phyloP scores from a whole-genome alignment of 2,888 invertebrate genomes.

The Eristalis intricaria region DNA sequence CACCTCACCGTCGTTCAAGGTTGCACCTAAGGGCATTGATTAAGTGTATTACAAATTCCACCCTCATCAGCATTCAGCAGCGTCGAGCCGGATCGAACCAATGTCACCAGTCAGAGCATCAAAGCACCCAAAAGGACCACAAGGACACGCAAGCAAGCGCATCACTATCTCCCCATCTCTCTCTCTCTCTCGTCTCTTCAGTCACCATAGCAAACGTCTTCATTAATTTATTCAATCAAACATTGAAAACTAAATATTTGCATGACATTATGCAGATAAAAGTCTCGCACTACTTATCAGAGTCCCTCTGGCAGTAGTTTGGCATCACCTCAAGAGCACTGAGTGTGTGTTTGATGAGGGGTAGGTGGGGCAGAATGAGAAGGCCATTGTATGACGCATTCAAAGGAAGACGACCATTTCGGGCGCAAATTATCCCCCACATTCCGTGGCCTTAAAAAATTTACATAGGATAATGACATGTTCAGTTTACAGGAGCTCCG shows the following conservation, averaged over 20 bases:
- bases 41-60: neutral
- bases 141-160: neutral
- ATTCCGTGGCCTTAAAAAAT: slow-evolving; percentile 34
- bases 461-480: slow-evolving; percentile 55
- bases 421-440: neutral
- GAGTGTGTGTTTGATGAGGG: neutral
- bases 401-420: neutral
- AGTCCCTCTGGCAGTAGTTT: too few relatives aligned
- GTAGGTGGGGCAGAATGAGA: neutral
- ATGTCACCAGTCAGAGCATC: neutral
- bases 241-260: slow-evolving; percentile 8
- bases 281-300: neutral
- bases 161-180: neutral
- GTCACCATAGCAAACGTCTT: neutral
- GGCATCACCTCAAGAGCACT: neutral
- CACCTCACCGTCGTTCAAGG: neutral
- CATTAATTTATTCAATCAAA: slow-evolving; percentile 11
- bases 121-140: neutral
- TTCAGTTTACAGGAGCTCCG: slow-evolving; percentile 19
- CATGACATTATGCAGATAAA: slow-evolving; percentile 2
- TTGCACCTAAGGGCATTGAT: neutral
- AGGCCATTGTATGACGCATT: neutral
- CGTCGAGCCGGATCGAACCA: neutral
- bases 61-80: slow-evolving; percentile 3
- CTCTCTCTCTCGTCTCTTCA: too few relatives aligned